These are phyloP conservation scores for Tridacna gigas DNA, from an alignment of 2,888 invertebrate genomes.

Conservation along the genomic window DNA sequence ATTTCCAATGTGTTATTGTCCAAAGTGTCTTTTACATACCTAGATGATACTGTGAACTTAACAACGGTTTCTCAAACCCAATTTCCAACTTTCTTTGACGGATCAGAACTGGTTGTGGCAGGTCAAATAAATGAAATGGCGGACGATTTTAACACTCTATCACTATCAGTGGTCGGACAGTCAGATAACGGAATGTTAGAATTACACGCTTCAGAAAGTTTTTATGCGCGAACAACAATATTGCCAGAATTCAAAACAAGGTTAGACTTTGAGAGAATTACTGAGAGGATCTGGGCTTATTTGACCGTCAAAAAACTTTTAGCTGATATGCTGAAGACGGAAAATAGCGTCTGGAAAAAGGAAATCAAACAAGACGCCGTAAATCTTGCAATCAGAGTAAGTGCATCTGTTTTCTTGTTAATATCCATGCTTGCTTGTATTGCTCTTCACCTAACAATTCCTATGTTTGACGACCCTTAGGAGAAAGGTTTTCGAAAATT, in stretches of 20 bases:
- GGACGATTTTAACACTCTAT: conserved; percentile 56
- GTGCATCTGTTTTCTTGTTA: background rate
- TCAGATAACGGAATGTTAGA: conserved; percentile 64
- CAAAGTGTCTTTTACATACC: conserved; percentile 86
- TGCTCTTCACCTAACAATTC: no score
- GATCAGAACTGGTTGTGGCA: conserved; percentile 73
- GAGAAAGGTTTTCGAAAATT: no score
- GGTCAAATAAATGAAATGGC: conserved; percentile 66
- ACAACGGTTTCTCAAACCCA: conserved; percentile 69
- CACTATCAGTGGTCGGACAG: conserved; percentile 57
- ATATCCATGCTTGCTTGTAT: no score
- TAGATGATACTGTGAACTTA: conserved; percentile 67
- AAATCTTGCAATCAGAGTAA: conserved; percentile 74
- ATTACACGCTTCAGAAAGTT: conserved; percentile 55
- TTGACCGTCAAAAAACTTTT: conserved; percentile 76
- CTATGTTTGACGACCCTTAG: no score
- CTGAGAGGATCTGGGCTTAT: conserved; percentile 78
- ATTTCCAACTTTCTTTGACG: conserved; percentile 73
- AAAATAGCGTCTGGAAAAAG: conserved; percentile 61
- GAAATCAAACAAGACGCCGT: conserved; percentile 67
- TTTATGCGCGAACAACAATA: background rate
- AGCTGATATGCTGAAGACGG: conserved; percentile 66
- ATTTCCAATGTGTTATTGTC: conserved; percentile 90
- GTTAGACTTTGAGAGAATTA: conserved; percentile 63
- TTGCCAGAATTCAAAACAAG: conserved; percentile 55